Conservation (phyloP, 2,797 vertebrate species). For the Microctenopoma steveboyesi region DNA sequence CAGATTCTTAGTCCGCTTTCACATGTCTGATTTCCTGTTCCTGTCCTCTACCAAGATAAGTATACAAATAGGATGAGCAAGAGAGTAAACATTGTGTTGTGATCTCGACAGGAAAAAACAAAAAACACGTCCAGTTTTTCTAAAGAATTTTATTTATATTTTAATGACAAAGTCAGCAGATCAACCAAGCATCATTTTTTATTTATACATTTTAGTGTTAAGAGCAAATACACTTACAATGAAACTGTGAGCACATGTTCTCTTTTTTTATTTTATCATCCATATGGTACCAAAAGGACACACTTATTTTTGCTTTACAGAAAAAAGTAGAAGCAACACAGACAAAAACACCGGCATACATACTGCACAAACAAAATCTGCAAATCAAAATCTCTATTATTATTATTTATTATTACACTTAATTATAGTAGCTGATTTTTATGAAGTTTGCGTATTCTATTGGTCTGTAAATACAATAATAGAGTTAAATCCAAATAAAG, state of each 20-base stretch:
- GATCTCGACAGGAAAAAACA: slow-evolving; percentile 14
- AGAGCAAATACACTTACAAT: not conserved
- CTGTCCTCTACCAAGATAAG: slow-evolving; percentile 9
- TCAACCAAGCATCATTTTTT: not conserved
- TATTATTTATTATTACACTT: not conserved
- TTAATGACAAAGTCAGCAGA: not conserved
- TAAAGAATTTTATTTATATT: not conserved
- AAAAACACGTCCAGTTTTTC: slow-evolving; percentile 5
- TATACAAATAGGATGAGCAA: not conserved
- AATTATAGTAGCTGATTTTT: not conserved
- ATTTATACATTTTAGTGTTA: slow-evolving; percentile 3
- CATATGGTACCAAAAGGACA: not conserved
- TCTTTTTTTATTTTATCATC: not conserved
- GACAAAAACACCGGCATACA: not conserved
- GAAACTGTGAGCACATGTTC: not conserved
- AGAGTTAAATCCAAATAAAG: slow-evolving; percentile 15
- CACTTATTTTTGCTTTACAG: not conserved
- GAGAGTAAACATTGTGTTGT: not conserved
- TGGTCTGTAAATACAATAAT: slow-evolving; percentile 11
- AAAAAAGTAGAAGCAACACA: not conserved
- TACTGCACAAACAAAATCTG: not conserved
- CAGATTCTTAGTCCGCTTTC: slow-evolving; percentile 1
- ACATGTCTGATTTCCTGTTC: slow-evolving; percentile 28
- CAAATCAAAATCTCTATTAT: not conserved
- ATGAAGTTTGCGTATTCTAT: not conserved